Base-by-base conservation (phyloP, 2,797 vertebrate species). In the Sparus aurata region DNA sequence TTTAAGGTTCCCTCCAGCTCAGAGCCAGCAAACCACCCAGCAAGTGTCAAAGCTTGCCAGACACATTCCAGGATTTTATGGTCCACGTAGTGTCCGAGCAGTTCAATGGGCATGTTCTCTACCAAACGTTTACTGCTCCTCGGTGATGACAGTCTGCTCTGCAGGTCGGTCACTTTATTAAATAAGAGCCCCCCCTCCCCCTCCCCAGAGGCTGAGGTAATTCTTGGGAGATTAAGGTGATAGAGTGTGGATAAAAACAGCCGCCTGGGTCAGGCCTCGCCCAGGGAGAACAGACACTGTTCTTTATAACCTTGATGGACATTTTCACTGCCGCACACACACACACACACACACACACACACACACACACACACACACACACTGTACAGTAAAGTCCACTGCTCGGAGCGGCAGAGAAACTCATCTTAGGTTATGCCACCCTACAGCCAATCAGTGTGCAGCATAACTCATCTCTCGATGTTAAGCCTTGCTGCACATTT, bases 201-300 rank as follows among this genome's bases (percentile, higher is more conserved):
- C 57, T 58, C 75, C 75, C 77, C 20, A 43, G 69, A 82, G 84
- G 84, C 64, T 66, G 50, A 82, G 69, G 73, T 83, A 78, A 90
- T 90, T 92, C 82, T 84, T 70, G 22, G 70, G 74, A 92, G 87
- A 91, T 90, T 85, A 90, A 82, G 77, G 85, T 86, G 90, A 93
- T 84, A 46, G 80, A 88, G 81, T 81, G 79, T 43, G 83, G 82
- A 83, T 87, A 80, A 88, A 85, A 85, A 82, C 82, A 79, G 72
- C 57, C 5, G 54, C 70, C 82, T 8, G 50, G 77, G 77, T 77
- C 81, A 79, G 61, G 34, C 85, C 58, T 52, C 18, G 43, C 70
- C 62, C 23, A 16, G 23, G 57, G 67, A 86, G 71, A 85, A 71
- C 66, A 46, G 15, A 0, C 27, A 46, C 54, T 30, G 54, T 25